Base-by-base conservation (phyloP, 1,140 invertebrate genomes). In the Penaeus japonicus region DNA sequence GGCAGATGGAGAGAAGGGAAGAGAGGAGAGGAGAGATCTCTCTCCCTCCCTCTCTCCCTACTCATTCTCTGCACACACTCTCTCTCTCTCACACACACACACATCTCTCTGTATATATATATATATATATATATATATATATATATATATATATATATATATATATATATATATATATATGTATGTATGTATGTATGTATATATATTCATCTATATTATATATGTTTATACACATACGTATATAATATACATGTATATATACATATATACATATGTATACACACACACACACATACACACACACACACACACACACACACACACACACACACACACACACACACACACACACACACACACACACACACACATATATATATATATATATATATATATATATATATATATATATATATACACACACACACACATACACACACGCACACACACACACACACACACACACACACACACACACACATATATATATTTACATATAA, bases 81-180 rank as follows among this genome's bases (percentile, higher is more conserved):
- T 47, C 5, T 47, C 39, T 47, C 39, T 4, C 39, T 47, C 35
- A 77, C 17, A 77, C 35, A 77, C 35, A 77, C 35, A 77, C 17
- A 32, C 35, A 77, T 75, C 18, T 75, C 18, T 75, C 18, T 75
- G 30, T 75, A 75, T 75, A 75, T 75, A 75, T 75, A 75, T 75
- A 75, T 75, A 75, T 75, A 75, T 75, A 75, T 75, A 75, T 75
- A 75, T 75, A 75, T 75, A 75, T 75, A 75, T 75, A 75, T 75
- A 75, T 75, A 75, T 75, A 75, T 75, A 75, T 75, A 75, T 75
- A 22, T 75, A 30, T 22, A 30, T 75, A 22, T 18, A 75, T 75
- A 75, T 18, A 75, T 75, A 30, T 18, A 75, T 18, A 30, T 22
- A 75, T 75, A 22, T 18, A 75, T 18, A 22, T 75, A 22, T 75